These are phyloP conservation scores for Coelopa pilipes DNA, from an alignment of 2,888 invertebrate genomes.

Conservation along the genomic window DNA sequence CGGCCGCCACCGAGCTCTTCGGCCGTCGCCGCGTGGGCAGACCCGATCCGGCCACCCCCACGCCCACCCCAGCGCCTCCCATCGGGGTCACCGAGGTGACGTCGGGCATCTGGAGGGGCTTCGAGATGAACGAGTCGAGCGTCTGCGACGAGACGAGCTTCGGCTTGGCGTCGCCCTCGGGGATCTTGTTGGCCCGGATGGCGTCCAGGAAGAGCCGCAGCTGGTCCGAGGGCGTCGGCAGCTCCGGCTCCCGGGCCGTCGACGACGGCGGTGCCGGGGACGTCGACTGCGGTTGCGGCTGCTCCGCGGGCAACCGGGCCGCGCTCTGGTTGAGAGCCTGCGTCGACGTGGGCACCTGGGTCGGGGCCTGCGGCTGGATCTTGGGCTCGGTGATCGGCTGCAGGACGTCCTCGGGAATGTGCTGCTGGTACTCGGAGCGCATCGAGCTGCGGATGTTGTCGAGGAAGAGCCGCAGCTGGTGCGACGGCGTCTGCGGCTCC, in stretches of 20 bases:
- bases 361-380: not conserved
- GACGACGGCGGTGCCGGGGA: conserved; percentile 17
- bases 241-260: conserved; percentile 49
- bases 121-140: conserved; percentile 60
- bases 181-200: conserved; percentile 65
- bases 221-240: conserved; percentile 66
- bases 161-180: conserved; percentile 59
- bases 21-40: conserved; percentile 50
- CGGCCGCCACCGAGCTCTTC: conserved; percentile 49
- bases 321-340: not conserved
- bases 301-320: not conserved
- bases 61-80: conserved; percentile 39
- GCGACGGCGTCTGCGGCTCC: conserved; percentile 65
- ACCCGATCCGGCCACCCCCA: not conserved
- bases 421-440: conserved; percentile 62
- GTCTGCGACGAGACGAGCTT: conserved; percentile 60
- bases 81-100: conserved; percentile 59
- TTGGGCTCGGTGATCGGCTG: conserved; percentile 52
- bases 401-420: conserved; percentile 62
- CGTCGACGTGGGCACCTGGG: not conserved
- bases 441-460: conserved; percentile 66
- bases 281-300: too few species aligned
- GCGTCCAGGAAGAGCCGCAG: conserved; percentile 65
- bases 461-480: conserved; percentile 62
- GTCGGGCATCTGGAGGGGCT: conserved; percentile 61